A percentile compares a stretch with the other conserved stretches of the same genome.
These are phyloP conservation scores for Otocyon megalotis DNA, from an alignment of 2,113 vertebrate species.

Conservation along the genomic window DNA sequence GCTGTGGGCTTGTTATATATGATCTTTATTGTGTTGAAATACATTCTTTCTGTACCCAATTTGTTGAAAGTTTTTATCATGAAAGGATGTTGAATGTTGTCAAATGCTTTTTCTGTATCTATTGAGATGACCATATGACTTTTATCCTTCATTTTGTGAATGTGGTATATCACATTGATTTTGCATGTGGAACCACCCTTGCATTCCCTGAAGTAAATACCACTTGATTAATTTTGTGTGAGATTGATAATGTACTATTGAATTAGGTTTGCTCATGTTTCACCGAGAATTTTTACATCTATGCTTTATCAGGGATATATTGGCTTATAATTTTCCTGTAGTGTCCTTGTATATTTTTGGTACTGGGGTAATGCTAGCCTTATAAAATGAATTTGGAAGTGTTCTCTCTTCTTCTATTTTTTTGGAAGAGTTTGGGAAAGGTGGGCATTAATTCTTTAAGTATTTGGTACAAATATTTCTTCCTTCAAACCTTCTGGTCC, in stretches of 20 bases:
- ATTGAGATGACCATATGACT: not conserved
- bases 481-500: not conserved
- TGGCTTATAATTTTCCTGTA: not conserved
- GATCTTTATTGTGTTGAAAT: not conserved
- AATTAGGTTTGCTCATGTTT: not conserved
- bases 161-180: not conserved
- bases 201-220: not conserved
- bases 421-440: not conserved
- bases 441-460: not conserved
- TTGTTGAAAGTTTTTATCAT: not conserved
- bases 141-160: not conserved
- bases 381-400: not conserved
- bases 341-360: not conserved
- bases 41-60: not conserved
- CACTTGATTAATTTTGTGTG: not conserved
- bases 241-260: not conserved
- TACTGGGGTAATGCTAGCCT: not conserved
- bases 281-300: not conserved
- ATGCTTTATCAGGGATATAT: not conserved
- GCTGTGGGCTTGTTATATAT: not conserved
- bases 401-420: not conserved
- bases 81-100: not conserved
- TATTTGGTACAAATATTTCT: not conserved
- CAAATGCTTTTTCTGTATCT: not conserved
- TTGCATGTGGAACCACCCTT: not conserved